Percentiles rank a stretch among this genome's conserved stretches.
Evolutionary conservation across 2,113 vertebrate genomes (phyloP).

Genomic region (Aspiorhynchus laticeps): DNA sequence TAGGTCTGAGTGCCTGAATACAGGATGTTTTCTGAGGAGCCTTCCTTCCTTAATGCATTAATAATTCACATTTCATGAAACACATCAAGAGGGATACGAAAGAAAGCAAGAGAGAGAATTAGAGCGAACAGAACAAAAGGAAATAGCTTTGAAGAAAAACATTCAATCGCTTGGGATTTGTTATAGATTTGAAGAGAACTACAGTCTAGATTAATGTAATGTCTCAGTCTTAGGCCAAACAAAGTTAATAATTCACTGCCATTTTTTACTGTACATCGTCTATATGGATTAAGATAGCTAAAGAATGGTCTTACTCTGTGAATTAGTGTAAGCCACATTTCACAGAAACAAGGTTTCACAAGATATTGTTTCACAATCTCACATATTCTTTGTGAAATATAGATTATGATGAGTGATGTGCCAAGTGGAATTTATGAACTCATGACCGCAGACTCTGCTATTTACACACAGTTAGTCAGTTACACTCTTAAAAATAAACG

Average conservation of each 20-base stretch:
- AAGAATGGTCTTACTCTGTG: neutral
- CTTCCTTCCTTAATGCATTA: conserved; percentile 40
- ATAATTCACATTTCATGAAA: conserved; percentile 43
- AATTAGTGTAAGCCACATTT: neutral
- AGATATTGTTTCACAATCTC: neutral
- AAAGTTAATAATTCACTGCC: neutral
- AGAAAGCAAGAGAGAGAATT: conserved; percentile 1
- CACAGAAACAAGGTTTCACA: neutral
- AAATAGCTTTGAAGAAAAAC: neutral
- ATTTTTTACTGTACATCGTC: neutral
- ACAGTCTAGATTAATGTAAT: neutral
- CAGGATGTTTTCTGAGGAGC: conserved; percentile 18
- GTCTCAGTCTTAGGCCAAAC: neutral
- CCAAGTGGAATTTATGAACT: neutral
- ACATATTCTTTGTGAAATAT: neutral
- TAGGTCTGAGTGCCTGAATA: neutral
- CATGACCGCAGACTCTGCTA: neutral
- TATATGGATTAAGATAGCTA: neutral
- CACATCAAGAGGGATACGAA: neutral
- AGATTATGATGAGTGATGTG: neutral
- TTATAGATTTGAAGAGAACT: neutral
- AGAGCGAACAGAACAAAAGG: neutral
- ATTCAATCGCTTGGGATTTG: neutral
- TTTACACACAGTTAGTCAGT: neutral
- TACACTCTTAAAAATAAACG: neutral